phyloP scores from a whole-genome alignment of 2,113 vertebrate species.

The Geococcyx californianus region DNA sequence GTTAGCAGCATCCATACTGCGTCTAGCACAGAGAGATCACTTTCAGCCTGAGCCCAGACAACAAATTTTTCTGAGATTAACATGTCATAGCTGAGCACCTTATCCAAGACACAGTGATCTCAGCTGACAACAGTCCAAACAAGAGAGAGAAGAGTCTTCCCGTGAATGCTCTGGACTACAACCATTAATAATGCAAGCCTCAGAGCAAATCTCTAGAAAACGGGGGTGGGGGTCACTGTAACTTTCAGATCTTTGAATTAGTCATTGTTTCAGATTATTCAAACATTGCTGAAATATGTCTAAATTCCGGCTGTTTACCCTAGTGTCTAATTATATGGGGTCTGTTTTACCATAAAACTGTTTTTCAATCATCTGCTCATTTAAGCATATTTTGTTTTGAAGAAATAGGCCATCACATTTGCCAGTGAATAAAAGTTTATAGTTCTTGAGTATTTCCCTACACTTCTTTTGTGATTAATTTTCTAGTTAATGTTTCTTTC shows the following conservation, averaged over 20 bases:
- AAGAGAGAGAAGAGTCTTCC: not conserved
- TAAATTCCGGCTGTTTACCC: not conserved
- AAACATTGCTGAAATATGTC: not conserved
- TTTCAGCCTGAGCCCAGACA: not conserved
- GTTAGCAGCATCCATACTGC: accelerated
- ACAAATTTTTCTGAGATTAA: not conserved
- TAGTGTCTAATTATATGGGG: not conserved
- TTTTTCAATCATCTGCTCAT: not conserved
- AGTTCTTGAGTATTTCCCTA: not conserved
- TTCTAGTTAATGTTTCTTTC: not conserved
- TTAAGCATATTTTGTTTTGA: not conserved
- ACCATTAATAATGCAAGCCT: not conserved
- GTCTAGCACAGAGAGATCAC: not conserved
- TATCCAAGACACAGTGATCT: not conserved
- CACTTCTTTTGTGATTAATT: not conserved
- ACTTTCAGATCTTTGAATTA: not conserved
- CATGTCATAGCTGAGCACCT: not conserved
- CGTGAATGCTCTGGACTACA: not conserved
- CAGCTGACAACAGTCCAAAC: not conserved
- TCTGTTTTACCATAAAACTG: not conserved
- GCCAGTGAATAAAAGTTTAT: not conserved
- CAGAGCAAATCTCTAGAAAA: not conserved
- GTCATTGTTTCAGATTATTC: not conserved
- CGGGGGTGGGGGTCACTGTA: not conserved
- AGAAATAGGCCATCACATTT: not conserved